Percentiles rank a stretch among this genome's conserved stretches.
Conservation (phyloP, 2,888 invertebrate genomes). For the Phrixothrix hirtus region DNA sequence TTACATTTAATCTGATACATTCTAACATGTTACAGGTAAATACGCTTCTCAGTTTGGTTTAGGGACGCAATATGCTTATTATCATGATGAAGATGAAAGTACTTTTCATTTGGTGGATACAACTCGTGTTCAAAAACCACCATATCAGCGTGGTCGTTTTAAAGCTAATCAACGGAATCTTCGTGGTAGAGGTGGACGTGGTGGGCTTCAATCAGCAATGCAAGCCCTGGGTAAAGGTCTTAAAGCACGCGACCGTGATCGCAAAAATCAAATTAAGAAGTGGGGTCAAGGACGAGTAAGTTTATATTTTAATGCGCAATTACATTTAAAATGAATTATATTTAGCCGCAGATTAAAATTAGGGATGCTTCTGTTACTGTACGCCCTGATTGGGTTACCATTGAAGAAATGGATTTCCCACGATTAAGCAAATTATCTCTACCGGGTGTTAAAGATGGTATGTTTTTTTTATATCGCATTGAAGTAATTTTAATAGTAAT, state of each 20-base stretch:
- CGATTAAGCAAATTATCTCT: conserved; percentile 89
- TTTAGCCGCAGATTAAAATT: conserved; percentile 81
- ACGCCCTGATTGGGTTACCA: conserved; percentile 92
- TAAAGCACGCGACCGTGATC: conserved; percentile 77
- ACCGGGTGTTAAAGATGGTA: conserved; percentile 81
- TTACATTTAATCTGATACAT: too few relatives aligned
- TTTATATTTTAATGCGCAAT: conserved; percentile 9
- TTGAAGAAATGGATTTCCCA: conserved; percentile 98
- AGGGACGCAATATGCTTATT: conserved; percentile 96
- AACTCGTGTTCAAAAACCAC: conserved; percentile 84
- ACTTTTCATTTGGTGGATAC: conserved; percentile 98
- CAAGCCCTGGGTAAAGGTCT: conserved; percentile 81
- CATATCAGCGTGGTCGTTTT: conserved; percentile 91
- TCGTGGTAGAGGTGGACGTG: conserved; percentile 68
- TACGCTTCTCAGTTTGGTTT: conserved; percentile 92
- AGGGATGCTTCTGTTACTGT: conserved; percentile 97
- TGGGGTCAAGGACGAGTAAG: conserved; percentile 77
- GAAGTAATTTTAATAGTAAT: too few relatives aligned
- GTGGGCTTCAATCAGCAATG: conserved; percentile 73
- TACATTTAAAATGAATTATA: conserved; percentile 46
- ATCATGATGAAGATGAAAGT: conserved; percentile 98
- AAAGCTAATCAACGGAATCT: conserved; percentile 78
- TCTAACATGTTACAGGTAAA: conserved; percentile 74
- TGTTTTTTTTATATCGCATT: too few relatives aligned
- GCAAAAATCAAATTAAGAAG: conserved; percentile 74